Evolutionary conservation across 2,888 invertebrate genomes (phyloP).

Genomic region (Troglohyphantes excavatus): DNA sequence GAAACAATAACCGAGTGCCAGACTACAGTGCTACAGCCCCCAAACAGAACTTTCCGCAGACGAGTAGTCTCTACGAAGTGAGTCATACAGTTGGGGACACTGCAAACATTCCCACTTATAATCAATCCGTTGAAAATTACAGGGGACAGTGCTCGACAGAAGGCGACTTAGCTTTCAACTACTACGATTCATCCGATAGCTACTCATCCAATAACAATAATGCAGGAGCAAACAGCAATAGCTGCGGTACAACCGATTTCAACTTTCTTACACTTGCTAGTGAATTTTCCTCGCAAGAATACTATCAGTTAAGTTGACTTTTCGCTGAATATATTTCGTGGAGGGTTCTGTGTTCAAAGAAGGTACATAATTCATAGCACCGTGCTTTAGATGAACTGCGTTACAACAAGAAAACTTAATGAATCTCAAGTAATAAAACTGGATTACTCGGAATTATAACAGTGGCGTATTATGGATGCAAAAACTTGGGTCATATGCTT

Average conservation of each 20-base stretch:
- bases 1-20: conserved; percentile 75
- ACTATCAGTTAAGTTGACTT: conserved; percentile 90
- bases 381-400: conserved; percentile 4
- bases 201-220: conserved; percentile 74
- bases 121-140: conserved; percentile 72
- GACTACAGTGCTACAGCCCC: conserved; percentile 79
- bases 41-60: conserved; percentile 77
- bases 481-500: not conserved
- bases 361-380: conserved; percentile 18
- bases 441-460: conserved; percentile 17
- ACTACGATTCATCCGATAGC: conserved; percentile 78
- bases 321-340: conserved; percentile 38
- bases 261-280: conserved; percentile 96
- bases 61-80: conserved; percentile 73
- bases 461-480: not conserved
- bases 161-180: conserved; percentile 75
- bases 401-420: not conserved
- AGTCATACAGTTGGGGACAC: conserved; percentile 77
- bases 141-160: conserved; percentile 76
- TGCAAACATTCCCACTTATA: conserved; percentile 78
- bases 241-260: conserved; percentile 86
- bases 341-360: conserved; percentile 23
- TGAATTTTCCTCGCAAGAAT: conserved; percentile 93
- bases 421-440: conserved; percentile 51
- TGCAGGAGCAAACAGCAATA: conserved; percentile 60